Evolutionary conservation across 2,888 invertebrate species (phyloP), one percentile per base, ranked within the genome.

Genomic region (Drosophila suboccidentalis): DNA sequence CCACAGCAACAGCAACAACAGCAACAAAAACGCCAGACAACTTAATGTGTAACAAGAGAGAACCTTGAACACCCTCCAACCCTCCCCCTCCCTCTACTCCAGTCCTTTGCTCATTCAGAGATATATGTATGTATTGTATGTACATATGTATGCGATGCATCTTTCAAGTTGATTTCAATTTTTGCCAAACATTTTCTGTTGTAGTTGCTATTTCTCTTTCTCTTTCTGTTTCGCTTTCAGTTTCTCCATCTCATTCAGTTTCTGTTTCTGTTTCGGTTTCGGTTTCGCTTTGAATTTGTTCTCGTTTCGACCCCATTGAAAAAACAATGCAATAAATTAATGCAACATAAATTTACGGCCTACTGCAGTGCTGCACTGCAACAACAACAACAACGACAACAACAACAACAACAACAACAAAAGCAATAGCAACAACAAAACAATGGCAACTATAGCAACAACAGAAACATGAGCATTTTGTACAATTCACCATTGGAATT

Each of bases 301-400:
- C 47, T 54, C 53, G 36, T 69, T 68, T 26, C 32, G 57, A 46
- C 51, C 51, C 26, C 64, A 41, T 58, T 19, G 43, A 71, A 76
- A 71, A 54, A 66, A 64, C 75, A 79, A 62, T 82, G 86, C 86
- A 59, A 85, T 87, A 87, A 86, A 87, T 87, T 87, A 87, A 82
- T 82, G 69, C 83, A 80, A 85, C 75, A 84, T 82, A 87, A 84
- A 84, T 84, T 84, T 84, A 84, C 88, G 80, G 83, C 83, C 83
- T 85, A 71, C 83, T 87, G 83, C 83, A 84, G 70, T 84, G 81
- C 71, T 75, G 87, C 70, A 82, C 53, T 82, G 67, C 65, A 61
- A 44, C 71, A 71, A 43, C 60, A 64, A 55, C 57, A 62, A 71
- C 34, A 65, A 13, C 5, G 50, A 44, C 43, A 41, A 46, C 39